phyloP scores from a whole-genome alignment of 2,888 invertebrate genomes.

The Hipparchia sbordonii region DNA sequence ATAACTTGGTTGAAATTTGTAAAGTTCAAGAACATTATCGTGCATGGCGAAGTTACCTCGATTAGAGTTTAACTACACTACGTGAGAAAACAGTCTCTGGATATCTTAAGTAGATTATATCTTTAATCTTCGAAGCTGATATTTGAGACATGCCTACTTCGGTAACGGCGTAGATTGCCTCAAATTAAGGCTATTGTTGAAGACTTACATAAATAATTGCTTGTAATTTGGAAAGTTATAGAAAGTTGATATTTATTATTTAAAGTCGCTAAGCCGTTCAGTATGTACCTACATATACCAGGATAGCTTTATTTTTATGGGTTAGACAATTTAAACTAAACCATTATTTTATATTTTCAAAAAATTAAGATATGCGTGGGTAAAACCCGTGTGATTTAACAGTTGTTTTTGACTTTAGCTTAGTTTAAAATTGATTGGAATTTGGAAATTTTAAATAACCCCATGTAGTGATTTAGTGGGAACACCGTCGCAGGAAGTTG shows the following conservation, averaged over 20 bases:
- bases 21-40: slow-evolving; percentile 14
- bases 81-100: slow-evolving; percentile 15
- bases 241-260: neutral
- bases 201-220: neutral
- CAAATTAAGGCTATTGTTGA: neutral
- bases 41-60: slow-evolving; percentile 5
- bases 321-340: no score
- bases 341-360: no score
- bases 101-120: slow-evolving; percentile 1
- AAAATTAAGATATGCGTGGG: no score
- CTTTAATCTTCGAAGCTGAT: neutral
- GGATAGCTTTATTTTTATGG: no score
- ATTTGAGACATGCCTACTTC: neutral
- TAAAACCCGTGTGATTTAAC: no score
- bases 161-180: neutral
- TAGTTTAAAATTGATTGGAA: no score
- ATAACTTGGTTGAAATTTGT: slow-evolving; percentile 10
- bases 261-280: no score
- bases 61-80: slow-evolving; percentile 9
- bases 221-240: neutral
- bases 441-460: no score
- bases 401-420: no score
- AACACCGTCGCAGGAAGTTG: no score
- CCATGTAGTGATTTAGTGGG: no score
- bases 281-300: no score